Conservation (phyloP, 2,797 vertebrate genomes). For the Strix occidentalis region DNA sequence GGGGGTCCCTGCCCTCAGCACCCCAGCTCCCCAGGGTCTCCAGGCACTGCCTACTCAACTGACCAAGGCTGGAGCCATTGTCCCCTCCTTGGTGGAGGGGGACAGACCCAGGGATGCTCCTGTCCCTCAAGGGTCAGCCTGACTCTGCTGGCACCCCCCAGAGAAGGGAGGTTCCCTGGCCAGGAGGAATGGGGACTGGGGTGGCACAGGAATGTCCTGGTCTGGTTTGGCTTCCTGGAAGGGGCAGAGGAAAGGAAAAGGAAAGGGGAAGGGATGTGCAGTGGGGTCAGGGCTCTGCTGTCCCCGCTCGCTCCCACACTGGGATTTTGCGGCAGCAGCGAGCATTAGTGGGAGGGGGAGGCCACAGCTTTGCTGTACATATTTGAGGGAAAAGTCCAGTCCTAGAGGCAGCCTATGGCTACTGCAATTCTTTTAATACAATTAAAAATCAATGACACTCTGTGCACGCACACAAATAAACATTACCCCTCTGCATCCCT, state of each 20-base stretch:
- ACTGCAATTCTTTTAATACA: constrained; percentile 44
- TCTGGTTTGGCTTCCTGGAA: not conserved
- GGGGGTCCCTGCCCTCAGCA: not conserved
- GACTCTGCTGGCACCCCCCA: not conserved
- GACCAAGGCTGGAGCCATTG: not conserved
- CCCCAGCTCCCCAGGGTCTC: not conserved
- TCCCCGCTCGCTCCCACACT: accelerated
- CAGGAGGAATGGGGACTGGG: not conserved
- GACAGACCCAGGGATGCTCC: not conserved
- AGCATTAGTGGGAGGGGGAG: not conserved
- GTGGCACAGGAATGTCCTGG: not conserved
- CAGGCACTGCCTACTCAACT: not conserved
- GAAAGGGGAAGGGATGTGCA: not conserved
- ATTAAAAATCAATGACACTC: constrained; percentile 56
- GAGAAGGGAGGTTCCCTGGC: accelerated
- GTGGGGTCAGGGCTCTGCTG: not conserved
- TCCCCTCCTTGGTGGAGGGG: not conserved
- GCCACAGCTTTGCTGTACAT: not conserved
- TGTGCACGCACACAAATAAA: constrained; percentile 40
- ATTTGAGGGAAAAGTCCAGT: constrained; percentile 22
- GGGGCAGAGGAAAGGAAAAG: not conserved
- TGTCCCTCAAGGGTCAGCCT: not conserved
- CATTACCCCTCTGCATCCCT: constrained; percentile 35
- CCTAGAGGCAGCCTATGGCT: constrained; percentile 62
- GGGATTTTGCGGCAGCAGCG: not conserved